These are phyloP conservation scores for Apus apus DNA, from an alignment of 2,113 vertebrate species.

Conservation along the genomic window DNA sequence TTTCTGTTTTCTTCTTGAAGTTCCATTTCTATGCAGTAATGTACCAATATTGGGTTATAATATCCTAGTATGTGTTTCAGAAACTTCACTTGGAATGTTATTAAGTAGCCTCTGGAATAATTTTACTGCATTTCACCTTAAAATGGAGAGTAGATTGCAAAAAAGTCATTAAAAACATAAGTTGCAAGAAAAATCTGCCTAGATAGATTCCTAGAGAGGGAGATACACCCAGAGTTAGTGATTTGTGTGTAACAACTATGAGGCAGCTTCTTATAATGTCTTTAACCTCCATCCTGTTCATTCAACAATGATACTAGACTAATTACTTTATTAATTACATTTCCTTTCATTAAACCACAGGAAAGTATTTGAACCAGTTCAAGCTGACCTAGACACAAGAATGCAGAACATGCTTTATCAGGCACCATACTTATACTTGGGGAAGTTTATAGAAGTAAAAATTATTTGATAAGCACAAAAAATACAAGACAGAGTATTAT, in stretches of 20 bases:
- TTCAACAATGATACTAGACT: background rate
- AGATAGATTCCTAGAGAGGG: background rate
- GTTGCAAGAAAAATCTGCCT: background rate
- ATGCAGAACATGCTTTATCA: background rate
- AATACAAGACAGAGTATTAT: background rate
- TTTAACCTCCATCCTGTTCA: background rate
- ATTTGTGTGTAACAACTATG: background rate
- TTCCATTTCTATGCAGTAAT: background rate
- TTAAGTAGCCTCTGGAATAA: background rate
- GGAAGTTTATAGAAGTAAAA: background rate
- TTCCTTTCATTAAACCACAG: background rate
- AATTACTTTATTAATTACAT: background rate
- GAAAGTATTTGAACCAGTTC: background rate
- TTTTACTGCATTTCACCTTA: background rate
- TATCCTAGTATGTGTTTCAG: background rate
- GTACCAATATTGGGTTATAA: background rate
- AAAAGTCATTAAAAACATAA: background rate
- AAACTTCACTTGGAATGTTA: background rate
- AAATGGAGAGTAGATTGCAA: background rate
- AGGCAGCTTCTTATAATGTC: background rate
- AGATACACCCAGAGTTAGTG: background rate
- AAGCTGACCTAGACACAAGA: background rate
- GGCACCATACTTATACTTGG: fast-evolving
- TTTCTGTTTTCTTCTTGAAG: background rate
- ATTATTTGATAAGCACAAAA: background rate